A percentile compares a stretch with the other conserved stretches of the same genome.
Evolutionary conservation across 2,113 vertebrate genomes (phyloP).

Genomic region (Crotalus viridis): DNA sequence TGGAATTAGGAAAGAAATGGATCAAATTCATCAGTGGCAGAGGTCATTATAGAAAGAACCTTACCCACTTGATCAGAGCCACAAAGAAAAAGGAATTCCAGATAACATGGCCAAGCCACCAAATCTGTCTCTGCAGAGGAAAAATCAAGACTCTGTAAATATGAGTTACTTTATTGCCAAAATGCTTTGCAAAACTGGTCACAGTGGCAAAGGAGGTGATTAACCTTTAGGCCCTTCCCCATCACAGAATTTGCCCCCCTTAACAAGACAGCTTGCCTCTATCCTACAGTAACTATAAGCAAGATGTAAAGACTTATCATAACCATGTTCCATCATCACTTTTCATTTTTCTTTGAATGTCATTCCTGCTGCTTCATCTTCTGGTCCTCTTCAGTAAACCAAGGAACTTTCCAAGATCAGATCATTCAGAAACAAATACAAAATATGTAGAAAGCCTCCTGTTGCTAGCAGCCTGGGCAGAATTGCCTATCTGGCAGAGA

Average conservation of each 20-base stretch:
- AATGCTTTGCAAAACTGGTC: background rate
- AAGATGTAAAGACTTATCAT: background rate
- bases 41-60: background rate
- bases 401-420: background rate
- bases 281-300: background rate
- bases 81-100: background rate
- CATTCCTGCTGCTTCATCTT: background rate
- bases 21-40: background rate
- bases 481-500: background rate
- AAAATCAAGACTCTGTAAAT: background rate
- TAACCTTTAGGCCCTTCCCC: background rate
- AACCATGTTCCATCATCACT: background rate
- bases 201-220: background rate
- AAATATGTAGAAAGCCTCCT: background rate
- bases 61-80: background rate
- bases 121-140: background rate
- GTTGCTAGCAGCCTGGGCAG: background rate
- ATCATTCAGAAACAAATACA: background rate
- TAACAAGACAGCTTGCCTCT: background rate
- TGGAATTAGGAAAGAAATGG: background rate
- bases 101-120: background rate
- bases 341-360: background rate
- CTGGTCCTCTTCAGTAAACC: background rate
- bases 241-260: background rate
- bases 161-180: background rate